Conservation (phyloP, 1,140 invertebrate genomes). For the Drosophila seguyi region DNA sequence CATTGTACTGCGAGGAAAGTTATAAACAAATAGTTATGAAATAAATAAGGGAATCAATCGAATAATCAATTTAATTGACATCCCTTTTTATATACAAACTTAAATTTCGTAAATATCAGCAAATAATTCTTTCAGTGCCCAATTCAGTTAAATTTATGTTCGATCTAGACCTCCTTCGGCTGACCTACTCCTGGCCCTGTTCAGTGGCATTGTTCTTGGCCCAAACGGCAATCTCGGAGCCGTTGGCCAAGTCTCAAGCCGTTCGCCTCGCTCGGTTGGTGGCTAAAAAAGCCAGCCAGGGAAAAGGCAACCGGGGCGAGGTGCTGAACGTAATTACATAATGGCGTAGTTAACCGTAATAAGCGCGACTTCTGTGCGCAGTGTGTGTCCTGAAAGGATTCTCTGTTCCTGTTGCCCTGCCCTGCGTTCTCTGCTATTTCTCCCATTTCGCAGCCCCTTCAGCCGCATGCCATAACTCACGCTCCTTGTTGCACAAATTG, state of each 20-base stretch:
- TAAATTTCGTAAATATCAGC: neutral
- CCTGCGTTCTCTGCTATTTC: slow-evolving; percentile 5
- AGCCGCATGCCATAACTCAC: slow-evolving; percentile 64
- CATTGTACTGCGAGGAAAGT: neutral
- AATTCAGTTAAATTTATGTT: slow-evolving; percentile 16
- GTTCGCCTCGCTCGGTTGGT: slow-evolving; percentile 63
- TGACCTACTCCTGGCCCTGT: slow-evolving; percentile 43
- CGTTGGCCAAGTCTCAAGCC: slow-evolving; percentile 31
- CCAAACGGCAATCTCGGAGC: slow-evolving; percentile 41
- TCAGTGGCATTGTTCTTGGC: slow-evolving; percentile 42
- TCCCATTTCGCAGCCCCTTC: slow-evolving; percentile 53
- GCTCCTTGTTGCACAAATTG: slow-evolving; percentile 53
- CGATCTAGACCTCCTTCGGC: slow-evolving; percentile 48
- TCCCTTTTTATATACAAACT: neutral
- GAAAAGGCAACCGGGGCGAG: slow-evolving; percentile 18
- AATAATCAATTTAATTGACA: too few relatives aligned
- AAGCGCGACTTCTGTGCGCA: slow-evolving; percentile 79
- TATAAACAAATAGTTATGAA: neutral
- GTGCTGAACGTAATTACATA: slow-evolving; percentile 78
- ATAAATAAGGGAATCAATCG: fast-evolving
- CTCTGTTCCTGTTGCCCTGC: slow-evolving; percentile 17
- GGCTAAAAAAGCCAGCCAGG: slow-evolving; percentile 32
- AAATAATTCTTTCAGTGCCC: slow-evolving; percentile 4
- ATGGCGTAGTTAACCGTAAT: slow-evolving; percentile 82
- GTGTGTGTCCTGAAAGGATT: slow-evolving; percentile 84